Conservation (phyloP, 2,113 vertebrate species). For the Thamnophis sirtalis region DNA sequence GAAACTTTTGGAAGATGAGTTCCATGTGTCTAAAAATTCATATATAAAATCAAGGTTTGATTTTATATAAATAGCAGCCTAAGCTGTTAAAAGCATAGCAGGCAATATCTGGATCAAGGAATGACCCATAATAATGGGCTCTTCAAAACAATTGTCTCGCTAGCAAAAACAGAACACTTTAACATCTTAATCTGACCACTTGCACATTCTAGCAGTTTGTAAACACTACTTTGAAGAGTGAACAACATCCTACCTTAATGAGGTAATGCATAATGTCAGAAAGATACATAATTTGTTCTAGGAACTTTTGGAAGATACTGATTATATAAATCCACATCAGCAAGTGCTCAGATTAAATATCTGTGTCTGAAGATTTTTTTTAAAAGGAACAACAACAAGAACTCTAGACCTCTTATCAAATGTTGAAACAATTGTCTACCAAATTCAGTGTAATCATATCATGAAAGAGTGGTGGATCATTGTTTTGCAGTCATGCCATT, state of each 20-base stretch:
- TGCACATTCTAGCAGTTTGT: neutral
- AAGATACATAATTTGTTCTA: conserved; percentile 10
- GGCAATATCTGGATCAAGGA: neutral
- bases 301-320: neutral
- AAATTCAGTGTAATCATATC: neutral
- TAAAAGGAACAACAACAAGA: neutral
- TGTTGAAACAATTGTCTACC: neutral
- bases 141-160: neutral
- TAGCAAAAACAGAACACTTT: neutral
- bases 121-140: neutral
- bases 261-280: conserved; percentile 7
- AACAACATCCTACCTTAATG: conserved; percentile 4
- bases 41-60: neutral
- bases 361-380: neutral
- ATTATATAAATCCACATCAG: conserved; percentile 4
- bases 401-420: neutral
- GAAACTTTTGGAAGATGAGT: neutral
- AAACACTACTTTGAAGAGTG: conserved; percentile 15
- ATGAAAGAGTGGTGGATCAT: neutral
- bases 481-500: neutral
- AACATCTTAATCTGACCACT: neutral
- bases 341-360: neutral
- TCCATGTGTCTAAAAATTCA: neutral
- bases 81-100: neutral
- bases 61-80: neutral